Base-by-base conservation (phyloP, 2,797 vertebrate genomes). In the Euthynnus affinis region DNA sequence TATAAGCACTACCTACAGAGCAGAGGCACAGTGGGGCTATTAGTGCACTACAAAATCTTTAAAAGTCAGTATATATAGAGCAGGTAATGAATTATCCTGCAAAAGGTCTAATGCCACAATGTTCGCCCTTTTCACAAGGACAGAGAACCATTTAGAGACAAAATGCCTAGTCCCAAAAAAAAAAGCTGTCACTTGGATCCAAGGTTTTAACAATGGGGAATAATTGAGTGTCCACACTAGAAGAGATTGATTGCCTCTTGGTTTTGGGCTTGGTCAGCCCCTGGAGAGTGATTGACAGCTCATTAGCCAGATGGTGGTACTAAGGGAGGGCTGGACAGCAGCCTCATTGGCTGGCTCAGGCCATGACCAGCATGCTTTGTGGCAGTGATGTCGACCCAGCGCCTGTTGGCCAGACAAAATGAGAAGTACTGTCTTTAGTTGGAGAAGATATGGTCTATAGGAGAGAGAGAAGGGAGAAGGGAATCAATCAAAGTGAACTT, bases 261-360 rank as follows among this genome's bases (percentile, higher is more conserved):
- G 86, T 88, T 86, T 81, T 78, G 72, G 87, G 86, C 76, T 87
- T 80, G 85, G 83, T 75, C 46, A 44, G 82, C 79, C 81, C 87
- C 87, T 66, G 78, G 90, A 88, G 90, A 86, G 85, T 88, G 93
- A 93, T 72, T 87, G 94, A 93, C 92, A 93, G 86, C 78, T 92
- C 93, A 94, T 95, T 94, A 93, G 91, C 86, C 93, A 95, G 93
- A 94, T 94, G 93, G 94, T 78, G 65, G 68, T 80, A 71, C 87
- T 87, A 81, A 81, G 79, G 82, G 86, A 81, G 80, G 87, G 84
- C 78, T 82, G 82, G 87, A 88, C 61, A 78, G 72, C 59, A 71
- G 73, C 73, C 64, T 78, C 60, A 82, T 73, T 91, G 77, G 85
- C 79, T 77, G 80, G 76, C 81, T 88, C 62, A 25, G 76, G 79